These are phyloP conservation scores for Alethe castanea DNA, from an alignment of 2,113 vertebrate genomes.

Conservation along the genomic window DNA sequence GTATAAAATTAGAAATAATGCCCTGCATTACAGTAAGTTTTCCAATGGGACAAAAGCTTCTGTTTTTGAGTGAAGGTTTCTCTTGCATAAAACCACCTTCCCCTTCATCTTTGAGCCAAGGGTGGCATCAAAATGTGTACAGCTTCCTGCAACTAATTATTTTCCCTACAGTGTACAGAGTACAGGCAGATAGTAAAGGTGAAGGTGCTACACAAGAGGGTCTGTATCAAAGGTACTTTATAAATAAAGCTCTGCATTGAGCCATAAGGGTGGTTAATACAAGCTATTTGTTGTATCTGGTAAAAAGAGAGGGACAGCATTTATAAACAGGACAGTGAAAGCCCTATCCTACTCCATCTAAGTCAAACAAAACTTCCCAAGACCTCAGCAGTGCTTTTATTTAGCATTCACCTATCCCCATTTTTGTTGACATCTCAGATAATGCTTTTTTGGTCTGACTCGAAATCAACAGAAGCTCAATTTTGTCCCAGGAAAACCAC, in stretches of 20 bases:
- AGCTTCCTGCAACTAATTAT: not conserved
- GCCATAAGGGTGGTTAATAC: not conserved
- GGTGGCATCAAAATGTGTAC: not conserved
- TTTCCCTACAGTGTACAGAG: not conserved
- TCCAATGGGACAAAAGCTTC: not conserved
- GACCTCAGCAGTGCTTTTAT: not conserved
- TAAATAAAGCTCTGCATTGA: not conserved
- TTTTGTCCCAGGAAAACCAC: constrained; percentile 23
- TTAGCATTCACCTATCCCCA: not conserved
- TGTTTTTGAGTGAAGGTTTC: not conserved
- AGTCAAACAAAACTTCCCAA: not conserved
- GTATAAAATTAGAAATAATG: not conserved
- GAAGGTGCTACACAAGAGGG: not conserved
- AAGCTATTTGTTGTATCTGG: not conserved
- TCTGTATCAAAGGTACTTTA: not conserved
- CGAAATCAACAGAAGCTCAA: not conserved
- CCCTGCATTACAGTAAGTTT: not conserved
- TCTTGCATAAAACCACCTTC: not conserved
- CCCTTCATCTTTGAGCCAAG: not conserved
- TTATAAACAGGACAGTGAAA: not conserved
- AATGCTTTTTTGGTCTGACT: not conserved
- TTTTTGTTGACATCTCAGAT: not conserved
- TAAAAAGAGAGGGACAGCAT: not conserved
- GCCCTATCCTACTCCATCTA: not conserved
- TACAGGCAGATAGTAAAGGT: not conserved